Conservation (phyloP, 2,797 vertebrate species). For the Cirrhinus molitorella region DNA sequence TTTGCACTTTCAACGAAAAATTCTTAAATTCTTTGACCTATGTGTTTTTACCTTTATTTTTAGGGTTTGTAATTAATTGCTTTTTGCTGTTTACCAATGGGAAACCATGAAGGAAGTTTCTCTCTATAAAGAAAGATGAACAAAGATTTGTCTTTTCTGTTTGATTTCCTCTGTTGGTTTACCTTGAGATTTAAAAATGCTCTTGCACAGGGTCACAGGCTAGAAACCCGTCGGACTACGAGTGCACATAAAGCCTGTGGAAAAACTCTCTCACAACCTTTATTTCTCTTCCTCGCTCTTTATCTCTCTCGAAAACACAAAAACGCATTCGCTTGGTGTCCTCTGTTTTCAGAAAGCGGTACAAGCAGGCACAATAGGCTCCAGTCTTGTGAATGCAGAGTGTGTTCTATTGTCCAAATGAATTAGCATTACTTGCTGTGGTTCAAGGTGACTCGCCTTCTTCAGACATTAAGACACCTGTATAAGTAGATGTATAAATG, state of each 20-base stretch:
- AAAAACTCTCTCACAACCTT: slow-evolving; percentile 46
- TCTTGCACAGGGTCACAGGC: slow-evolving; percentile 39
- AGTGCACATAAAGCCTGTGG: slow-evolving; percentile 39
- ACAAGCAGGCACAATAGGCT: slow-evolving; percentile 9
- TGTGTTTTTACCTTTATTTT: neutral
- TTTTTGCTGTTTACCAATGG: slow-evolving; percentile 20
- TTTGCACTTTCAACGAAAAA: slow-evolving; percentile 3
- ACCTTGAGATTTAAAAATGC: slow-evolving; percentile 56
- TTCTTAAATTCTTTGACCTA: neutral
- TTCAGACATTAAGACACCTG: slow-evolving; percentile 41
- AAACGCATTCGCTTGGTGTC: slow-evolving; percentile 33
- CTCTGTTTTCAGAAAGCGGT: slow-evolving; percentile 31
- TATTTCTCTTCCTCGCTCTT: slow-evolving; percentile 38
- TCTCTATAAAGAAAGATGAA: slow-evolving; percentile 45
- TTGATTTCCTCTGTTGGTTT: slow-evolving; percentile 44
- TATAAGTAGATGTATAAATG: slow-evolving; percentile 42
- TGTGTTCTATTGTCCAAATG: slow-evolving; percentile 31
- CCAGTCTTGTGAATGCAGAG: slow-evolving; percentile 32
- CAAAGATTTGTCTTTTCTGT: slow-evolving; percentile 48
- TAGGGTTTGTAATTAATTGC: slow-evolving; percentile 7
- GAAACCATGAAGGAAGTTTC: slow-evolving; percentile 21
- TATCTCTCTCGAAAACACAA: slow-evolving; percentile 35
- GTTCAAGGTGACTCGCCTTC: slow-evolving; percentile 52
- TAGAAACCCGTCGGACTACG: slow-evolving; percentile 19
- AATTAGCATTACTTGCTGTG: slow-evolving; percentile 42